A percentile compares a stretch with the other conserved stretches of the same genome.
Conservation (phyloP, 2,113 vertebrate species). For the Eleginops maclovinus region DNA sequence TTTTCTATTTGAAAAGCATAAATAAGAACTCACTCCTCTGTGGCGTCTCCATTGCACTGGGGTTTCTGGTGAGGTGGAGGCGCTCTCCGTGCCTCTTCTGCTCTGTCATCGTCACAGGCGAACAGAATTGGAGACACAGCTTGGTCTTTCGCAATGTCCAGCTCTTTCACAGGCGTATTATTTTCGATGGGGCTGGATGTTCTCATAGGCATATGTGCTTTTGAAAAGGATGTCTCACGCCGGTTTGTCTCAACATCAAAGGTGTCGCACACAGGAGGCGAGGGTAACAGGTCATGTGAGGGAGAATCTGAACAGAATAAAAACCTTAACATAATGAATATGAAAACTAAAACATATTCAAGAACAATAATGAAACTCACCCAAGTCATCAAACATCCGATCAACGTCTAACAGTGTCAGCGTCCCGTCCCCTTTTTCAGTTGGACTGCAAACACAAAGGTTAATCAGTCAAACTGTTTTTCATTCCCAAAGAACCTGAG, state of each 20-base stretch:
- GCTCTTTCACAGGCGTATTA: background rate
- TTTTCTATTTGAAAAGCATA: background rate
- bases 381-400: constrained; percentile 77
- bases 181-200: constrained; percentile 79
- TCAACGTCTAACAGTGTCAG: constrained; percentile 68
- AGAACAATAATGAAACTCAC: constrained; percentile 48
- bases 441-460: constrained; percentile 57
- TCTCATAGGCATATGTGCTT: constrained; percentile 60
- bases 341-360: background rate
- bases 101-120: constrained; percentile 53
- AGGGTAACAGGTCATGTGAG: background rate
- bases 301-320: constrained; percentile 38
- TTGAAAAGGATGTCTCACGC: constrained; percentile 37
- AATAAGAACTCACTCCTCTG: constrained; percentile 32
- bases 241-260: constrained; percentile 9
- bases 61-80: no score
- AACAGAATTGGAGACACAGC: constrained; percentile 66
- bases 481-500: no score
- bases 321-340: background rate
- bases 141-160: background rate
- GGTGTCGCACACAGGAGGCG: constrained; percentile 17
- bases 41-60: background rate
- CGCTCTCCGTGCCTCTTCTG: constrained; percentile 8
- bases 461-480: no score
- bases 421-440: background rate